Conservation (phyloP, 1,140 invertebrate genomes). For the Penaeus japonicus region DNA sequence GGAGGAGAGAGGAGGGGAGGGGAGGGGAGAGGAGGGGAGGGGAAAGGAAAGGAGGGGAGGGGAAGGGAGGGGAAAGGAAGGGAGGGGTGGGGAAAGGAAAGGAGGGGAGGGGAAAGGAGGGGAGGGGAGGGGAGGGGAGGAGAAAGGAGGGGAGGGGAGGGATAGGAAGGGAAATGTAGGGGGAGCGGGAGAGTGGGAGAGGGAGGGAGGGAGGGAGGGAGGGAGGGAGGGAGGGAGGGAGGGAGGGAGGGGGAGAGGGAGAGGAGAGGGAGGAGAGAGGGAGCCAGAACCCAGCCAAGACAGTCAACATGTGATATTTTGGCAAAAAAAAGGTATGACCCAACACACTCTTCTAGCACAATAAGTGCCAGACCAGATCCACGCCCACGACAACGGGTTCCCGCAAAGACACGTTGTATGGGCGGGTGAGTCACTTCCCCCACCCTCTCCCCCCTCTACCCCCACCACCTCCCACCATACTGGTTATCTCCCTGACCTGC, state of each 20-base stretch:
- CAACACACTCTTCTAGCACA: too few relatives aligned
- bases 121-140: not conserved
- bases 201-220: not conserved
- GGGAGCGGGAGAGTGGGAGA: not conserved
- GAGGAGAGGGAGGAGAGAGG: not conserved
- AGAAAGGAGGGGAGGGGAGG: not conserved
- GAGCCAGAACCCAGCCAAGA: not conserved
- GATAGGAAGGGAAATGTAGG: not conserved
- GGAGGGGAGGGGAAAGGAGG: not conserved
- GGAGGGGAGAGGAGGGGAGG: not conserved
- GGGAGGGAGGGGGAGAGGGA: not conserved
- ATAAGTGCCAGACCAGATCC: not conserved
- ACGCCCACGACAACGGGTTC: too few relatives aligned
- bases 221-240: not conserved
- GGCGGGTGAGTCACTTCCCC: too few relatives aligned
- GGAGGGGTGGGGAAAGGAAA: not conserved
- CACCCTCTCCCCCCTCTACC: too few relatives aligned
- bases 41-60: not conserved
- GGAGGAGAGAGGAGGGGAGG: not conserved
- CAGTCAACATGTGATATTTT: not conserved
- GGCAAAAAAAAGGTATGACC: too few relatives aligned
- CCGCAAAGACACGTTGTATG: too few relatives aligned
- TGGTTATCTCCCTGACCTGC: too few relatives aligned
- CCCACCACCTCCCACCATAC: too few relatives aligned
- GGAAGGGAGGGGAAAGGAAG: not conserved